Evolutionary conservation across 2,888 invertebrate species (phyloP).

Genomic region (Drosophila vallismaia): DNA sequence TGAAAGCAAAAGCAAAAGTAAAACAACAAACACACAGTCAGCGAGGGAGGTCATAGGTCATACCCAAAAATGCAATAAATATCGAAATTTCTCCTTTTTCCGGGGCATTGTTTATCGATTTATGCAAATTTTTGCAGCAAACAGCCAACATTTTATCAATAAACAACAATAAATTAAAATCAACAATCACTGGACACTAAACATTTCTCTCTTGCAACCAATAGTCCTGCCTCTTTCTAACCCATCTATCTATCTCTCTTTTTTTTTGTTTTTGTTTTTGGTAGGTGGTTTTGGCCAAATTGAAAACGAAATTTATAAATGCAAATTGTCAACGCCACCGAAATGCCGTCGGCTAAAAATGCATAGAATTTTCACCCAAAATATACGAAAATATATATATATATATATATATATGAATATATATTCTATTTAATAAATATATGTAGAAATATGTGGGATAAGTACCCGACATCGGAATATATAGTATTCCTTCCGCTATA

Average conservation of each 20-base stretch:
- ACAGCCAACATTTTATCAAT: constrained; percentile 69
- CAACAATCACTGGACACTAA: constrained; percentile 55
- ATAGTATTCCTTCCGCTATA: constrained; percentile 13
- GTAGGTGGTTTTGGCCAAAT: constrained; percentile 37
- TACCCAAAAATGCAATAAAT: constrained; percentile 65
- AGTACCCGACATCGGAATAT: constrained; percentile 10
- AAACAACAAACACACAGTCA: constrained; percentile 19
- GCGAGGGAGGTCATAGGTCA: constrained; percentile 50
- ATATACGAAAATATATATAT: background rate
- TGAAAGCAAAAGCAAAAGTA: constrained; percentile 68
- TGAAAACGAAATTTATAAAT: constrained; percentile 73
- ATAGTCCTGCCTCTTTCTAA: background rate
- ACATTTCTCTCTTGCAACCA: constrained; percentile 10
- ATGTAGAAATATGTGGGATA: background rate
- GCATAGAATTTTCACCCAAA: constrained; percentile 12
- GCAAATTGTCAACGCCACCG: constrained; percentile 60
- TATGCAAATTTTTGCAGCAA: constrained; percentile 59
- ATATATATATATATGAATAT: background rate
- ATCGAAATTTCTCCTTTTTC: constrained; percentile 55
- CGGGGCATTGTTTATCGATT: constrained; percentile 72
- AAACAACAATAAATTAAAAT: constrained; percentile 78
- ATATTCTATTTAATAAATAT: background rate
- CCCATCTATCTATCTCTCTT: background rate
- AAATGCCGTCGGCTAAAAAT: constrained; percentile 20
- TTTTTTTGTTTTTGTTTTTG: constrained; percentile 10